phyloP scores from a whole-genome alignment of 2,113 vertebrate species.

The Leptocoma aspasia region DNA sequence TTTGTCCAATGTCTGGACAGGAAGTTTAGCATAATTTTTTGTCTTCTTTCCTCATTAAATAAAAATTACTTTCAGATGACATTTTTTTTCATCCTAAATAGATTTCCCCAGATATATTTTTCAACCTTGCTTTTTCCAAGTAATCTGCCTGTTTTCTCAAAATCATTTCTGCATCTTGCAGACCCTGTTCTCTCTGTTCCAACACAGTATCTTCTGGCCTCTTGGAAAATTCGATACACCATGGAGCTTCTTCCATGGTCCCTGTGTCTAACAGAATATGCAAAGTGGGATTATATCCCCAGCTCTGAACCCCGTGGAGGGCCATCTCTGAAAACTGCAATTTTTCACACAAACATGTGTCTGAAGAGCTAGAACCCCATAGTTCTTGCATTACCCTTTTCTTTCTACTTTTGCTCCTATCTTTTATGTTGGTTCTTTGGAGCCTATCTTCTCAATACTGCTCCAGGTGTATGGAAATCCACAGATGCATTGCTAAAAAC shows the following conservation, averaged over 20 bases:
- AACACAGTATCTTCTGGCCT: not conserved
- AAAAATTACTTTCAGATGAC: not conserved
- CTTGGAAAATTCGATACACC: not conserved
- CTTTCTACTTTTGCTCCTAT: not conserved
- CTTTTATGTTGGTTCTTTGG: not conserved
- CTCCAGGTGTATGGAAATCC: not conserved
- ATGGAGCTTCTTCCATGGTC: not conserved
- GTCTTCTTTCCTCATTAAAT: not conserved
- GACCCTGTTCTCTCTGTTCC: not conserved
- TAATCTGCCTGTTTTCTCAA: not conserved
- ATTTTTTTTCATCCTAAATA: not conserved
- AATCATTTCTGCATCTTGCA: not conserved
- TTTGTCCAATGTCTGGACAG: not conserved
- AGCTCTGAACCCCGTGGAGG: not conserved
- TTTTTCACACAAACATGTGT: not conserved
- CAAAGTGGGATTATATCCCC: conserved; percentile 1
- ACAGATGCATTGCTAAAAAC: not conserved
- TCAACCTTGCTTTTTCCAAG: not conserved
- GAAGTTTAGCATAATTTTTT: not conserved
- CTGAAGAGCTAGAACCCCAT: not conserved
- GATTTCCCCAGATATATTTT: not conserved
- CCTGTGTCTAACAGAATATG: not conserved
- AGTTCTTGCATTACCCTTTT: not conserved
- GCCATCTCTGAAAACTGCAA: conserved; percentile 3
- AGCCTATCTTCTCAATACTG: not conserved